Evolutionary conservation across 2,113 vertebrate genomes (phyloP).

Genomic region (Proteles cristata): DNA sequence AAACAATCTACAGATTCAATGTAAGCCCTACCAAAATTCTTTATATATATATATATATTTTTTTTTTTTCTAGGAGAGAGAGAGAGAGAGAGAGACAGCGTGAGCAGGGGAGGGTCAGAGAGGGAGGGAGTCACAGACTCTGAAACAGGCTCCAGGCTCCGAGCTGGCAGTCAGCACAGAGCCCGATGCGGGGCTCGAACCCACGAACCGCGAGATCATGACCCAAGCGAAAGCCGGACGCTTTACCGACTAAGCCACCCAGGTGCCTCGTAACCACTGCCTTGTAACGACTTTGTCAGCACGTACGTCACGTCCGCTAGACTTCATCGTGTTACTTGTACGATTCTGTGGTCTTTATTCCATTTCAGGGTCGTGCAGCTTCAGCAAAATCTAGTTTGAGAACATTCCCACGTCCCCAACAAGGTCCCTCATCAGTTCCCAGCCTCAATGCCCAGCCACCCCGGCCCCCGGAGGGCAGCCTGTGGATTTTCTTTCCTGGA

Average conservation of each 20-base stretch:
- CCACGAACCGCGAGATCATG: too few relatives aligned
- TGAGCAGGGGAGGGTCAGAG: too few relatives aligned
- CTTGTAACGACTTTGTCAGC: not conserved
- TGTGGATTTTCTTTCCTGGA: rapidly evolving
- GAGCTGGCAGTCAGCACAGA: too few relatives aligned
- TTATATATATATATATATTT: too few relatives aligned
- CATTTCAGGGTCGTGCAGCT: rapidly evolving
- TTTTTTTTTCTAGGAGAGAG: too few relatives aligned
- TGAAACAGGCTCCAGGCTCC: too few relatives aligned
- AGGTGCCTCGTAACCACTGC: not conserved
- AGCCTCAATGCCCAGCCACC: rapidly evolving
- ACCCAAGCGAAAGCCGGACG: too few relatives aligned
- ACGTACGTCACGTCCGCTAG: rapidly evolving
- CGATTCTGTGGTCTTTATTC: rapidly evolving
- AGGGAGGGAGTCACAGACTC: too few relatives aligned
- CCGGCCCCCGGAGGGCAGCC: not conserved
- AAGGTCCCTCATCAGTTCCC: not conserved
- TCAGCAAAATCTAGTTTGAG: not conserved
- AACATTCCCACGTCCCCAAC: rapidly evolving
- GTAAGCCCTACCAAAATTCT: not conserved
- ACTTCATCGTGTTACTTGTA: too few relatives aligned
- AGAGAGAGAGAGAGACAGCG: too few relatives aligned
- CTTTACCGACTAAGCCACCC: too few relatives aligned
- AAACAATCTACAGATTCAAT: not conserved
- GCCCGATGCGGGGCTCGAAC: too few relatives aligned